Conservation (phyloP, 2,888 invertebrate genomes). For the Trachelus tabidus region DNA sequence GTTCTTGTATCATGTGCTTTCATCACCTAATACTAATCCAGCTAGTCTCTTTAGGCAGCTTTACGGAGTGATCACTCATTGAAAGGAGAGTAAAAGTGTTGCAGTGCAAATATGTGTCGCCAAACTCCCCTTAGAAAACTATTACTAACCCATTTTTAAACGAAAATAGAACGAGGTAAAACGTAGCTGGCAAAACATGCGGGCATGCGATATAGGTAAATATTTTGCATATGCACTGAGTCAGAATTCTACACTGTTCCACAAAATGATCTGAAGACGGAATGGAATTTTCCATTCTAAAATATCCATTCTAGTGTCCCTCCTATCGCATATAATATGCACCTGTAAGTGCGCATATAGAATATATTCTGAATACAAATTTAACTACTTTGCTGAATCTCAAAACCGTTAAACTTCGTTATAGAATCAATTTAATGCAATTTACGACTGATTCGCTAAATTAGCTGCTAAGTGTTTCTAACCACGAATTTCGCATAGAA, state of each 20-base stretch:
- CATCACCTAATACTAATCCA: too few species aligned
- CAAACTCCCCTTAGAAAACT: too few species aligned
- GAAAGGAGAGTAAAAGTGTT: too few species aligned
- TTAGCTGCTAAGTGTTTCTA: too few species aligned
- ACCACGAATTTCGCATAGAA: too few species aligned
- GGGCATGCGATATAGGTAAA: slow-evolving; percentile 18
- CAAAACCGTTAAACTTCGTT: too few species aligned
- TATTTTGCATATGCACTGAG: slow-evolving; percentile 22
- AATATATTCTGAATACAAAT: not conserved
- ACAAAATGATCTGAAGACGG: slow-evolving; percentile 1
- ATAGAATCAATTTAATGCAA: too few species aligned
- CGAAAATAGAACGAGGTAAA: slow-evolving; percentile 3
- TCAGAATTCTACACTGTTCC: slow-evolving; percentile 16
- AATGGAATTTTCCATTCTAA: slow-evolving; percentile 7
- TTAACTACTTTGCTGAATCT: too few species aligned
- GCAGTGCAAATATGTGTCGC: too few species aligned
- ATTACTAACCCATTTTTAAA: not conserved
- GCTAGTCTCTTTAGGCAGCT: too few species aligned
- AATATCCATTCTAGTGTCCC: not conserved
- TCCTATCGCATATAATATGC: not conserved
- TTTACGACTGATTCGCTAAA: too few species aligned
- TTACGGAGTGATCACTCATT: too few species aligned
- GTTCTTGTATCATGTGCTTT: slow-evolving; percentile 11
- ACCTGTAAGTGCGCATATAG: not conserved
- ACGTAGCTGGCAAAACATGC: not conserved